Base-by-base conservation (phyloP, 2,113 vertebrate species). In the Colius striatus region DNA sequence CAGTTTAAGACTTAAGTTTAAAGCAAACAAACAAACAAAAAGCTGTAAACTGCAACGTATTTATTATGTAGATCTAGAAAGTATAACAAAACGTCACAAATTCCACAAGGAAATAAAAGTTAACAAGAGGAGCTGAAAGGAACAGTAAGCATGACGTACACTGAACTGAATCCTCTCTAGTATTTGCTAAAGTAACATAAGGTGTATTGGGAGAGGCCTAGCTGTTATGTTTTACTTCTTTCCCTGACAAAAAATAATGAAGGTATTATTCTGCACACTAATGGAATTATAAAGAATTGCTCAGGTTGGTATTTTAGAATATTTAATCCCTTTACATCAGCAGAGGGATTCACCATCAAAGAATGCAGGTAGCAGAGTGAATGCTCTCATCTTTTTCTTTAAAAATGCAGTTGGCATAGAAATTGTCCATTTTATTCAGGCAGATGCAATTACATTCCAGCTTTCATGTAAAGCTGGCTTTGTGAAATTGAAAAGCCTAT, bases 401-500 rank as follows among this genome's bases (percentile, higher is more conserved):
- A 93, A 95, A 80, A 86, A 62, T 3, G 9, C 22, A n/a, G 36
- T 81, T 96, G 75, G 86, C 95, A 87, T 88, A 95, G 87, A 96
- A 95, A 93, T 92, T 70, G 92, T 72, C 87, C 73, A 89, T 94
- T 95, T 96, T 92, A 95, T 89, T 88, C 92, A 76, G 89, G 76
- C 90, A 90, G 93, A 94, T 81, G 86, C 83, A 91, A 91, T 94
- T 95, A 89, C 93, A 82, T 92, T 94, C 75, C 86, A 87, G 83
- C 82, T 96, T 96, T 94, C 94, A 89, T 84, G 82, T 96, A 95
- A 97, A 94, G 83, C 92, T 81, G 62, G 45, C 77, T 91, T 95
- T 36, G 4, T 58, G 71, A 84, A 94, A 96, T 66, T 68, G 81
- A 93, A 95, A 91, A 93, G 84, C 71, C 57, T 80, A 50, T 7